Percentiles rank a stretch among this genome's conserved stretches.
Evolutionary conservation across 2,888 invertebrate species (phyloP).

Genomic region (Callosobruchus maculatus): DNA sequence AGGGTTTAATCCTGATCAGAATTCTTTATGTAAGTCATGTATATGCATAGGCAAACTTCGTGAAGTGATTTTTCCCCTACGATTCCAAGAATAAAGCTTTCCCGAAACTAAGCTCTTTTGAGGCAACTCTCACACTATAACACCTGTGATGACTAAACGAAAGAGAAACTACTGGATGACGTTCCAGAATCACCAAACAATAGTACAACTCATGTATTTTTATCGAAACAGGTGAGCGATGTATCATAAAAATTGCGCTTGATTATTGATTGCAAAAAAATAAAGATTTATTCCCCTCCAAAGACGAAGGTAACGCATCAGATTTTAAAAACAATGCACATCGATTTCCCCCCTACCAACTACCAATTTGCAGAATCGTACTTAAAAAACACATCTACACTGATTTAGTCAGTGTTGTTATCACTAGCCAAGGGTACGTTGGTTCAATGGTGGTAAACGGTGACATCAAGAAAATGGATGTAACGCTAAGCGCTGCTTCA

Average conservation of each 20-base stretch:
- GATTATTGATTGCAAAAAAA: background rate
- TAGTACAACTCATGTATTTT: background rate
- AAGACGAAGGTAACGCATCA: background rate
- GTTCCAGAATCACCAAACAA: background rate
- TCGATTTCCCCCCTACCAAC: background rate
- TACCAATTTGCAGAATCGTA: background rate
- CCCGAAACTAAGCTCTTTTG: no score
- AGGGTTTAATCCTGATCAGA: no score
- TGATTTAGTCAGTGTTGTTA: background rate
- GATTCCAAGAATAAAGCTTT: no score
- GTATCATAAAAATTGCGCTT: background rate
- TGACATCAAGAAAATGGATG: background rate
- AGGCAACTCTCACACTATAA: background rate
- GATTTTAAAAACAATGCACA: background rate
- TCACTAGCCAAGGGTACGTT: background rate
- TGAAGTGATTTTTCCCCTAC: no score
- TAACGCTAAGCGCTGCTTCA: background rate
- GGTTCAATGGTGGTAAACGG: background rate
- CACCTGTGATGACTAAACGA: background rate
- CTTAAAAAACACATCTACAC: background rate
- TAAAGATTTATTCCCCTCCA: background rate
- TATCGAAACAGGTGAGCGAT: background rate
- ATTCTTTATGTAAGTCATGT: no score
- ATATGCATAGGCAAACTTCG: no score
- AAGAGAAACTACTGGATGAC: background rate